Evolutionary conservation across 2,888 invertebrate genomes (phyloP).

Genomic region (Torymus aiolomorphi): DNA sequence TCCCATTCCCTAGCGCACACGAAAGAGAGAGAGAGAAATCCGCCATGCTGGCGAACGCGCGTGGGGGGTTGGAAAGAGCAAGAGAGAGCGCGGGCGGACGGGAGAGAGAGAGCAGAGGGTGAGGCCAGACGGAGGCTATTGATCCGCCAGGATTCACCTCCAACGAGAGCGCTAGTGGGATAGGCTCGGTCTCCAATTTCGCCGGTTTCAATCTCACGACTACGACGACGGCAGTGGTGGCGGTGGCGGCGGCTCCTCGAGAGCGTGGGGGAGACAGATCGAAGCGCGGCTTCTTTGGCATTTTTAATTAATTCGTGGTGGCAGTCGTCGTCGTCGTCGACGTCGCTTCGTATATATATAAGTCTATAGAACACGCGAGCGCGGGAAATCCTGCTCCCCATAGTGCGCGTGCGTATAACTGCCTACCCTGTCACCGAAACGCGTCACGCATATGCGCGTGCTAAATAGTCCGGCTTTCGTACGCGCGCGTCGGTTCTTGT

Average conservation of each 20-base stretch:
- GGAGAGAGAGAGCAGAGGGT: constrained; percentile 69
- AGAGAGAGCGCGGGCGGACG: constrained; percentile 17
- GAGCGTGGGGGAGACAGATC: background rate
- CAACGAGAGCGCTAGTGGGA: constrained; percentile 69
- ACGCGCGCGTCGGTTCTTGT: too few species aligned
- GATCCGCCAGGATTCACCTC: constrained; percentile 72
- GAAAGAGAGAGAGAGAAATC: too few species aligned
- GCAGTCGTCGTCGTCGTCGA: background rate
- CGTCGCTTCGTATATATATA: too few species aligned
- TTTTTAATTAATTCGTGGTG: constrained; percentile 44
- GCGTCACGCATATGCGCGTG: constrained; percentile 1
- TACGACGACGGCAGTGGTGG: too few species aligned
- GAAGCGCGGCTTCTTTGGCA: constrained; percentile 25
- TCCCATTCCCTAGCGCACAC: too few species aligned
- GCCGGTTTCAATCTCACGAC: constrained; percentile 48
- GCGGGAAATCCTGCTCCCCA: too few species aligned
- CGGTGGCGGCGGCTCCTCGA: constrained; percentile 12
- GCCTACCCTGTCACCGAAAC: constrained; percentile 11
- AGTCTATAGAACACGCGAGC: too few species aligned
- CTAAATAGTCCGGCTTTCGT: too few species aligned
- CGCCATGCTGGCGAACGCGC: too few species aligned
- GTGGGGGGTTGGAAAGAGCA: background rate
- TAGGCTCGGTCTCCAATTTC: constrained; percentile 71
- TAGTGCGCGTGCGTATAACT: too few species aligned
- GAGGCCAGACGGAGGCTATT: constrained; percentile 75